Evolutionary conservation across 2,888 invertebrate genomes (phyloP).

Genomic region (Drosophila nr. fundita): DNA sequence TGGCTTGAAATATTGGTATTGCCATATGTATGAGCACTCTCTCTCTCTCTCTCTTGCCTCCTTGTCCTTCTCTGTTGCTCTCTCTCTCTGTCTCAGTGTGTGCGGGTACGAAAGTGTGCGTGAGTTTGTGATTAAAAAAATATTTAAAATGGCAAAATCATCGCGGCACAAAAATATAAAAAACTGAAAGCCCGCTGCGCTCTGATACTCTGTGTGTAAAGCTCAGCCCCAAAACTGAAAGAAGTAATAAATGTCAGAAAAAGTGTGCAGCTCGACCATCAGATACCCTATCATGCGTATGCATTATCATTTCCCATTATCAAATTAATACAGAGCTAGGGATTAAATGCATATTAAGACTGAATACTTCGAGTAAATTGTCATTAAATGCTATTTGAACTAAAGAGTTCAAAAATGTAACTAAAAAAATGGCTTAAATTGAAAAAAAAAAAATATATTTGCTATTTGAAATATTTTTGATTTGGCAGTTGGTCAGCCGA

Average conservation of each 20-base stretch:
- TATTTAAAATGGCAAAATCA: constrained; percentile 80
- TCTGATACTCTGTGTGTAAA: constrained; percentile 39
- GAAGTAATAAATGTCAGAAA: constrained; percentile 45
- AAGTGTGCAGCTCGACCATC: not conserved
- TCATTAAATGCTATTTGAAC: not conserved
- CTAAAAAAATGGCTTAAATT: not conserved
- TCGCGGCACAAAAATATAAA: constrained; percentile 50
- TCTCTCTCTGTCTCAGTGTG: constrained; percentile 17
- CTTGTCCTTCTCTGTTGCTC: constrained; percentile 6
- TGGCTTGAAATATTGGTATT: constrained; percentile 82
- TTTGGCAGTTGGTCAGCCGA: too few species aligned
- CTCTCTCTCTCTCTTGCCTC: not conserved
- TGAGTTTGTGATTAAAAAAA: constrained; percentile 77
- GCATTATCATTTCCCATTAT: not conserved
- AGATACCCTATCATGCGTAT: constrained; percentile 23
- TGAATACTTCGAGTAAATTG: not conserved
- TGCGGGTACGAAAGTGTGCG: constrained; percentile 40
- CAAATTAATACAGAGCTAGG: too few species aligned
- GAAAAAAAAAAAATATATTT: not conserved
- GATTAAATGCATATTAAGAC: not conserved
- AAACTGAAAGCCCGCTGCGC: constrained; percentile 40
- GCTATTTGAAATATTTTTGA: not conserved
- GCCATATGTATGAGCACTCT: constrained; percentile 70
- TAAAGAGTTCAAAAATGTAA: not conserved
- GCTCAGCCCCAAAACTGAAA: constrained; percentile 47